Evolutionary conservation across 2,113 vertebrate genomes (phyloP).

Genomic region (Neodontobutis hainanensis): DNA sequence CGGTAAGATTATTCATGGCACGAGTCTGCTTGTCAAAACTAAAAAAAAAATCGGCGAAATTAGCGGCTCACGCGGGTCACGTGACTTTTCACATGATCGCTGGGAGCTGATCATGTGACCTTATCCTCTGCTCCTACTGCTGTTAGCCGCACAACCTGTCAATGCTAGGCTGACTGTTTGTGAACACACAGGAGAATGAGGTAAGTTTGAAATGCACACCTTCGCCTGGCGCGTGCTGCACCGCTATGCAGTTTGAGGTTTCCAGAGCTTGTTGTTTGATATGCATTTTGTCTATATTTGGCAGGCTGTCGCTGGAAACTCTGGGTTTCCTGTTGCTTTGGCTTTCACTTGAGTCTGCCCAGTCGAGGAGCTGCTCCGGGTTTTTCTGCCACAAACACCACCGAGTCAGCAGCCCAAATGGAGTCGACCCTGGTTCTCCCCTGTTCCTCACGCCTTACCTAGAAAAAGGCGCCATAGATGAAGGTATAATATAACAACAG

Average conservation of each 20-base stretch:
- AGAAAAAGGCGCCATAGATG: constrained; percentile 76
- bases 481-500: constrained; percentile 67
- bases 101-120: neutral
- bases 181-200: constrained; percentile 27
- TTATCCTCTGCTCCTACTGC: neutral
- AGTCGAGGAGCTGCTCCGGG: constrained; percentile 58
- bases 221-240: neutral
- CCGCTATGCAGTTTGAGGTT: constrained; percentile 15
- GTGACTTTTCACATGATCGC: neutral
- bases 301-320: constrained; percentile 51
- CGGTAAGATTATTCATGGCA: no score
- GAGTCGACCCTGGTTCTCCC: constrained; percentile 76
- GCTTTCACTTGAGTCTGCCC: constrained; percentile 44
- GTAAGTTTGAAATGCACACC: constrained; percentile 37
- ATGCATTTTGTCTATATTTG: neutral
- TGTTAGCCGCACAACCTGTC: neutral
- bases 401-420: constrained; percentile 41
- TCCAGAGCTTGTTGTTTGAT: constrained; percentile 15
- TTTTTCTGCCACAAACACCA: constrained; percentile 75
- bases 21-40: no score
- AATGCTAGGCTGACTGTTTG: neutral
- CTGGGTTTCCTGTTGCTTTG: constrained; percentile 56
- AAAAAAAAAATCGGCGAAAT: no score
- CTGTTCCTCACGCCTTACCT: constrained; percentile 86
- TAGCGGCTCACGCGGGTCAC: neutral